Conservation (phyloP, 2,888 invertebrate genomes). For the Drosophila trichaetosa region DNA sequence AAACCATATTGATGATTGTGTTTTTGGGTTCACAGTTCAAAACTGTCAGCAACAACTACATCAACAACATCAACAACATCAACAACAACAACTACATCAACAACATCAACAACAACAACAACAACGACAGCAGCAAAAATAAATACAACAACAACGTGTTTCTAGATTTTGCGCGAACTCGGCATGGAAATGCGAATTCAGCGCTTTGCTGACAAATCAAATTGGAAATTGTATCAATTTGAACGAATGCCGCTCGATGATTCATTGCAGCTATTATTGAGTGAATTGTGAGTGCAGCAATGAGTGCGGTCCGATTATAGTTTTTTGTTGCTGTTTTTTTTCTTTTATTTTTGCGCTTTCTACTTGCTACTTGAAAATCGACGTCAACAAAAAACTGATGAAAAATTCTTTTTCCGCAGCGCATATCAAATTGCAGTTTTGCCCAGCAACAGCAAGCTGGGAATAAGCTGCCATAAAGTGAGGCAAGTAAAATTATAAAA, state of each 20-base stretch:
- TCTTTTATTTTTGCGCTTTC: background rate
- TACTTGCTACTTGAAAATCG: slow-evolving; percentile 17
- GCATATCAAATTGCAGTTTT: slow-evolving; percentile 63
- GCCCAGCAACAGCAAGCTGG: slow-evolving; percentile 12
- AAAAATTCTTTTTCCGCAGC: slow-evolving; percentile 36
- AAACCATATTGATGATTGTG: slow-evolving; percentile 10
- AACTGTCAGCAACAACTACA: slow-evolving; percentile 2
- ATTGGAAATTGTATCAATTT: slow-evolving; percentile 26
- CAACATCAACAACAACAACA: background rate
- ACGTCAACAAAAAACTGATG: slow-evolving; percentile 30
- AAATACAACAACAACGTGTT: background rate
- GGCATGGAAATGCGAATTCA: slow-evolving; percentile 10
- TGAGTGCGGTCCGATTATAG: slow-evolving; percentile 1
- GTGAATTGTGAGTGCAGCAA: slow-evolving; percentile 14
- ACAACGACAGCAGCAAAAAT: background rate
- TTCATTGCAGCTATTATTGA: slow-evolving; percentile 30
- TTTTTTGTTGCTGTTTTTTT: background rate
- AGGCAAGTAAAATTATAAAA: slow-evolving; percentile 62
- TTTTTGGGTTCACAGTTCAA: slow-evolving; percentile 6
- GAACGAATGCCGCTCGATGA: slow-evolving; percentile 10
- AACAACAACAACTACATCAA: background rate
- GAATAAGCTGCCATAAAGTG: slow-evolving; percentile 37
- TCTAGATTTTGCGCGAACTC: slow-evolving; percentile 8
- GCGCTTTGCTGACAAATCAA: slow-evolving; percentile 26
- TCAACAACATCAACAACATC: background rate